Base-by-base conservation (phyloP, 2,113 vertebrate species). In the Dunckerocampus dactyliophorus region DNA sequence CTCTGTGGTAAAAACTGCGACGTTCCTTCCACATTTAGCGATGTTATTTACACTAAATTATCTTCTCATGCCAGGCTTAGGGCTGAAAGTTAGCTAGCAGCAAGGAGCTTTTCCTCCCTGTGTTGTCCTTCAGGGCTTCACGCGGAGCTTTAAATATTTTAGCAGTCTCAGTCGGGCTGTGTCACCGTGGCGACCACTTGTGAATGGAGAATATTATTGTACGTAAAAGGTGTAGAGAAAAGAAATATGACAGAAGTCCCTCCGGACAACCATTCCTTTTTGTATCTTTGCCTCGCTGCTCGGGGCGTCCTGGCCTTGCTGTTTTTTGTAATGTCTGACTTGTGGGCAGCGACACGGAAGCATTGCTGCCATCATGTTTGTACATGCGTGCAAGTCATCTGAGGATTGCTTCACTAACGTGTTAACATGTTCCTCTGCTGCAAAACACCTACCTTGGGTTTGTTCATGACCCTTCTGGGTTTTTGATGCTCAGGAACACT, bases 101-200 rank as follows among this genome's bases (percentile, higher is more conserved):
- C 19, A 49, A 62, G 56, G 54, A 54, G 19, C 48, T 21, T 67
- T 58, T 65, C 16, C 42, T 47, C 37, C 42, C 59, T 61, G 39
- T 61, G 45, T 43, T 63, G 63, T 50, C 53, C 17, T 45, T 73
- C 47, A 52, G 4, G 34, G 42, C 74, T 73, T 64, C 67, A 78
- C 74, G 77, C 81, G 73, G 13, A 56, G 28, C 21, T 14, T 24
- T 85, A 67, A 83, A 89, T 88, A 84, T 86, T 87, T 88, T 69
- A 88, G 60, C 59, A 77, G 81, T 64, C 71, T 72, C 77, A 77
- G 85, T 76, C 59, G 52, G 52, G 54, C 55, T 52, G 64, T 81
- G 80, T 85, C 72, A 12, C 71, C 53, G 64, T 83, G 75, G 70
- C 59, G 11, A 52, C 73, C 68, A 43, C 20, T 21, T 3, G 60